Base-by-base conservation (phyloP, 2,113 vertebrate species). In the Hippolais icterina region DNA sequence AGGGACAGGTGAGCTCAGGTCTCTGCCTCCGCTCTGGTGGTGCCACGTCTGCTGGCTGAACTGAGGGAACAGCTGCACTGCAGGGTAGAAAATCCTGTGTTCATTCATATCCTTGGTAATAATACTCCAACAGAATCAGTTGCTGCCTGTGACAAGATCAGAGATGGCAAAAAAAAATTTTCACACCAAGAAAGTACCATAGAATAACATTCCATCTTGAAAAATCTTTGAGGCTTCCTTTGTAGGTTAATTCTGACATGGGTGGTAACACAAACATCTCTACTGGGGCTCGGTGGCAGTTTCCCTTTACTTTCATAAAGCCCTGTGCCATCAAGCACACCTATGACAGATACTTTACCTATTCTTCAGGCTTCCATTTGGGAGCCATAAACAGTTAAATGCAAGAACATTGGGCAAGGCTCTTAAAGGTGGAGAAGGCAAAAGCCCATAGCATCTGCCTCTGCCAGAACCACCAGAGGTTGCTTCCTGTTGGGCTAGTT, bases 1-100 rank as follows among this genome's bases (percentile, higher is more conserved):
- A 98, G 74, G 99, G 99, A 93, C 98, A 99, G 99, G 99, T 99
- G 96, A 97, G 93, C n/a, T n/a, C 50, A n/a, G 50, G 47, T 35
- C 6, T 57, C 79, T 77, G 42, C 53, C 69, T 65, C 54, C 3
- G 2, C 17, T 25, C 74, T 89, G 47, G 24, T 60, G 61, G 18
- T 81, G 77, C 69, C 18, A 1, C 3, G 35, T 53, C 25, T 42
- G 13, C 29, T 66, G 31, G 22, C 57, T 50, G 28, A 77, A 35
- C 61, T 77, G 72, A 78, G 87, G 47, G 39, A 77, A 23, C 50
- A 83, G 42, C 54, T 92, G 19, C 42, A 44, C 15, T 53, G 63
- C 46, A 83, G 63, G 39, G 13, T 22, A 16, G 70, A 65, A 80
- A 80, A 92, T 63, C 22, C 22, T 47, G 6, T 69, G 39, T 88